Evolutionary conservation across 2,113 vertebrate species (phyloP).

Genomic region (Xenus cinereus): DNA sequence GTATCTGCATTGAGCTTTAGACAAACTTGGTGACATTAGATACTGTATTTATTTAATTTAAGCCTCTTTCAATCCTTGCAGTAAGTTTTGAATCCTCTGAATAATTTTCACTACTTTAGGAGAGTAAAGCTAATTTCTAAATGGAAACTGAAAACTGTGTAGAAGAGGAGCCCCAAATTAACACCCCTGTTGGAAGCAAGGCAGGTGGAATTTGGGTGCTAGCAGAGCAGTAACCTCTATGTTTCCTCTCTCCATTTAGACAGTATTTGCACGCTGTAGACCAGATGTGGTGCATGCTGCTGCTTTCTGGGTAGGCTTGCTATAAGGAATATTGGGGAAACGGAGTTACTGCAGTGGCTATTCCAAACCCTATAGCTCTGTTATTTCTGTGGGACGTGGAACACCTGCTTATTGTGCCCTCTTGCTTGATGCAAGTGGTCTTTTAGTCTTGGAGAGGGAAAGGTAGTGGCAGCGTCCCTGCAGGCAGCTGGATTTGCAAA

Average conservation of each 20-base stretch:
- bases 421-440: neutral
- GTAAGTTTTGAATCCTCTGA: neutral
- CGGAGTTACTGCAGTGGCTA: neutral
- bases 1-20: neutral
- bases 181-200: neutral
- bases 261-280: neutral
- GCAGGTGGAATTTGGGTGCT: neutral
- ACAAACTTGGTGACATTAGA: neutral
- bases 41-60: neutral
- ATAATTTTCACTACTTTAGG: neutral
- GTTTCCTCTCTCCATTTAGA: neutral
- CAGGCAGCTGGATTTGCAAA: slow-evolving; percentile 12
- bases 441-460: neutral
- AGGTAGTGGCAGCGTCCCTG: neutral
- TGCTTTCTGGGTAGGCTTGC: neutral
- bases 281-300: neutral
- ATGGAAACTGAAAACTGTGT: neutral
- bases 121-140: neutral
- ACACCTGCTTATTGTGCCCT: neutral
- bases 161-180: neutral
- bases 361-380: neutral
- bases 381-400: neutral
- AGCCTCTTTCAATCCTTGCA: neutral
- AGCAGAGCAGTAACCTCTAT: neutral
- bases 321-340: neutral